These are phyloP conservation scores for Campoplex capitator DNA, from an alignment of 2,888 invertebrate species.

Conservation along the genomic window DNA sequence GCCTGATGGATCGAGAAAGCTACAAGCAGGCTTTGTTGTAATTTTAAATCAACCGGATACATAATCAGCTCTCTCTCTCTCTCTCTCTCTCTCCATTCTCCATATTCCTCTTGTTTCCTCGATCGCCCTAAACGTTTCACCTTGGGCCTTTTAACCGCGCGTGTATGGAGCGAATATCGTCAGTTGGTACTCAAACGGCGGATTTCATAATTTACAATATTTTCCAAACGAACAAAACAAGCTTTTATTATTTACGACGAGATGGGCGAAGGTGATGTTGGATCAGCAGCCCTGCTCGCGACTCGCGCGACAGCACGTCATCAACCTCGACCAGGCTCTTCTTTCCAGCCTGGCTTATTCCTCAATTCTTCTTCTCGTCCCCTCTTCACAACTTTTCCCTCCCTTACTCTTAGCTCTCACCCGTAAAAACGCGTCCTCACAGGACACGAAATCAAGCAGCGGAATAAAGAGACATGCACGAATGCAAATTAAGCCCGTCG, in stretches of 20 bases:
- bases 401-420: not conserved
- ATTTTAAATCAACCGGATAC: not conserved
- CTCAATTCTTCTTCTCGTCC: slow-evolving; percentile 38
- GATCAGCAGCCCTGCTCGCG: not conserved
- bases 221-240: not conserved
- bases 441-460: slow-evolving; percentile 18
- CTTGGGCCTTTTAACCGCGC: too few relatives aligned
- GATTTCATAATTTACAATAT: slow-evolving; percentile 46
- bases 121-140: too few relatives aligned
- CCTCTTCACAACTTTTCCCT: slow-evolving; percentile 40
- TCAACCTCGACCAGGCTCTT: slow-evolving; percentile 8
- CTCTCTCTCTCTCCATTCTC: not conserved
- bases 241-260: slow-evolving; percentile 22
- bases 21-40: not conserved
- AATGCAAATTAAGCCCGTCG: slow-evolving; percentile 70
- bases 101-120: not conserved
- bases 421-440: not conserved
- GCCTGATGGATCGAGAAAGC: slow-evolving; percentile 21
- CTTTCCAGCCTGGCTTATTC: slow-evolving; percentile 45
- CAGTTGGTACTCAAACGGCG: not conserved
- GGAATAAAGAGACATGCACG: slow-evolving; percentile 49
- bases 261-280: slow-evolving; percentile 31
- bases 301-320: slow-evolving; percentile 29
- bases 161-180: slow-evolving; percentile 26
- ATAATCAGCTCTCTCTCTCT: not conserved